Conservation (phyloP, 2,888 invertebrate genomes). For the Tridacna gigas region DNA sequence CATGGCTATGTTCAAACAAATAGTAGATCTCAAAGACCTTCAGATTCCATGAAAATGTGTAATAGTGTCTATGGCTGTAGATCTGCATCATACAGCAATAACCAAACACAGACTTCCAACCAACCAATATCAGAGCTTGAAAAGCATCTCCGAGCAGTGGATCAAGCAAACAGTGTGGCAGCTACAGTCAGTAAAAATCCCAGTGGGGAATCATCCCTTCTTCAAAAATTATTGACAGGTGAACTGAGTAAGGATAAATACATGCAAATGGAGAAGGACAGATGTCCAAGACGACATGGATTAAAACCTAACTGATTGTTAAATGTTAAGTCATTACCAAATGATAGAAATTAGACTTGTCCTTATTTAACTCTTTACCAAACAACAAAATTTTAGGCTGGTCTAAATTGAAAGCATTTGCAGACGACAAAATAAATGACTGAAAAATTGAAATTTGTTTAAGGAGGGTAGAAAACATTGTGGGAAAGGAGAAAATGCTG, state of each 20-base stretch:
- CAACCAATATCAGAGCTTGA: constrained; percentile 50
- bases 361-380: too few relatives aligned
- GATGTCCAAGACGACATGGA: constrained; percentile 27
- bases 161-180: constrained; percentile 7
- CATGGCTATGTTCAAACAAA: constrained; percentile 34
- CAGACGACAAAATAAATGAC: too few relatives aligned
- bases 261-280: constrained; percentile 54
- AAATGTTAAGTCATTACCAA: neutral
- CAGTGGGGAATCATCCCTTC: constrained; percentile 15
- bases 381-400: too few relatives aligned
- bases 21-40: constrained; percentile 33
- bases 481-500: too few relatives aligned
- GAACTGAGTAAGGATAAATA: constrained; percentile 62
- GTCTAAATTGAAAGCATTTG: too few relatives aligned
- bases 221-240: constrained; percentile 59
- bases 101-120: constrained; percentile 46
- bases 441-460: too few relatives aligned
- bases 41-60: constrained; percentile 1
- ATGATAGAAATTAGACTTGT: too few relatives aligned
- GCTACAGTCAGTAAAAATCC: neutral
- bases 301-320: constrained; percentile 2
- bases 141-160: constrained; percentile 27
- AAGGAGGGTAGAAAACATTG: too few relatives aligned
- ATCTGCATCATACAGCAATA: neutral
- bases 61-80: neutral